These are phyloP conservation scores for Sylvilagus bachmani DNA, from an alignment of 2,113 vertebrate genomes.

Conservation along the genomic window DNA sequence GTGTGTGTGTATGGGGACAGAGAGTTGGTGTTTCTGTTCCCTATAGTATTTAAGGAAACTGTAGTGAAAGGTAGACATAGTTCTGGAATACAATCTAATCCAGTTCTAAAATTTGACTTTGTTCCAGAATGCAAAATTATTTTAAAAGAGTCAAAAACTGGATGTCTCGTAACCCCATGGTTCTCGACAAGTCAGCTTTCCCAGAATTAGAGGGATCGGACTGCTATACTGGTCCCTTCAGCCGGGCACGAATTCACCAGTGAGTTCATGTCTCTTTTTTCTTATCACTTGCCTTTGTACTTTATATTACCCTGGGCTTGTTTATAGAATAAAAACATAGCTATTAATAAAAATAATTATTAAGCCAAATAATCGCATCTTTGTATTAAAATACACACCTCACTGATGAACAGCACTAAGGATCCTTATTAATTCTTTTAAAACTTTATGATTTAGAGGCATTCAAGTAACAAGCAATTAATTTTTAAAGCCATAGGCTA, in stretches of 20 bases:
- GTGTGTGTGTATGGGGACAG: neutral
- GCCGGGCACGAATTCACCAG: conserved; percentile 97
- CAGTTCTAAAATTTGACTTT: conserved; percentile 30
- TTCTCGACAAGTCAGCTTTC: conserved; percentile 97
- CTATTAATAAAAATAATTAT: too few species aligned
- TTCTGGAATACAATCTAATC: neutral
- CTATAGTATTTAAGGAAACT: neutral
- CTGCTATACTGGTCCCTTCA: conserved; percentile 98
- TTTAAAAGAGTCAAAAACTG: conserved; percentile 96
- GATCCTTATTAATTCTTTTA: neutral
- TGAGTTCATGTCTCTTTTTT: conserved; percentile 85
- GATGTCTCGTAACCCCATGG: conserved; percentile 98
- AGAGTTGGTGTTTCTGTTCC: neutral
- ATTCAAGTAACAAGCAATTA: neutral
- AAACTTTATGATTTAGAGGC: neutral
- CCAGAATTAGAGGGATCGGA: conserved; percentile 97
- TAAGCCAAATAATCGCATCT: neutral
- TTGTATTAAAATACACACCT: neutral
- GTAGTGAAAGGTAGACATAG: neutral
- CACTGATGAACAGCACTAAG: neutral
- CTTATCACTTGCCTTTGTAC: neutral
- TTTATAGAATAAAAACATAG: neutral
- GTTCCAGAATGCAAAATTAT: conserved; percentile 93
- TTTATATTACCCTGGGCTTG: neutral
- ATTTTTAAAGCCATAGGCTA: neutral